phyloP scores from a whole-genome alignment of 1,140 invertebrate species.

The Macrosteles quadrilineatus region DNA sequence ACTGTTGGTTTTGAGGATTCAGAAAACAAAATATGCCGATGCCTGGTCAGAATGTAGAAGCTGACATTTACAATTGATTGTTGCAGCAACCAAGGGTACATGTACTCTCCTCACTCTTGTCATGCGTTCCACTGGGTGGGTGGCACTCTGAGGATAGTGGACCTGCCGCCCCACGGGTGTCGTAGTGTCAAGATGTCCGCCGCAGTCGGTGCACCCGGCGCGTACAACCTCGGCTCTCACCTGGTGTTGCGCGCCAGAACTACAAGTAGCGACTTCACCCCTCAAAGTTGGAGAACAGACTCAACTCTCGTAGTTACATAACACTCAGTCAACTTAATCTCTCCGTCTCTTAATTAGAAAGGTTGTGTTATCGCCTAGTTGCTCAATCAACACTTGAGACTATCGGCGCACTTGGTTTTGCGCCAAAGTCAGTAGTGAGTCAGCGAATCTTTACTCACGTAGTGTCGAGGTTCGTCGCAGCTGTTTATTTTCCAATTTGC shows the following conservation, averaged over 20 bases:
- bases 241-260: neutral
- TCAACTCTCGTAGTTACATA: slow-evolving; percentile 10
- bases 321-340: slow-evolving; percentile 4
- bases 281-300: slow-evolving; percentile 6
- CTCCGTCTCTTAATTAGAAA: too few species aligned
- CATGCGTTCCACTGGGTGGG: slow-evolving; percentile 19
- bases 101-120: slow-evolving; percentile 13
- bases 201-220: slow-evolving; percentile 7
- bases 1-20: too few species aligned
- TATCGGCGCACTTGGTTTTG: too few species aligned
- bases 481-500: too few species aligned
- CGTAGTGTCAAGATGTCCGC: slow-evolving; percentile 3
- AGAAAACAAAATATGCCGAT: too few species aligned
- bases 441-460: too few species aligned
- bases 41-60: too few species aligned
- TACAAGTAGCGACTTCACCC: neutral
- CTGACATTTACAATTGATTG: too few species aligned
- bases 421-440: too few species aligned
- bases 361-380: too few species aligned
- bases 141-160: neutral
- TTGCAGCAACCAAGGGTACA: neutral
- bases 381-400: too few species aligned
- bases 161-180: neutral
- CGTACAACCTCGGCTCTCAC: slow-evolving; percentile 23
- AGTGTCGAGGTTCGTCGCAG: too few species aligned